Percentiles rank a stretch among this genome's conserved stretches.
Conservation (phyloP, 1,140 invertebrate genomes). For the Cydia fagiglandana region DNA sequence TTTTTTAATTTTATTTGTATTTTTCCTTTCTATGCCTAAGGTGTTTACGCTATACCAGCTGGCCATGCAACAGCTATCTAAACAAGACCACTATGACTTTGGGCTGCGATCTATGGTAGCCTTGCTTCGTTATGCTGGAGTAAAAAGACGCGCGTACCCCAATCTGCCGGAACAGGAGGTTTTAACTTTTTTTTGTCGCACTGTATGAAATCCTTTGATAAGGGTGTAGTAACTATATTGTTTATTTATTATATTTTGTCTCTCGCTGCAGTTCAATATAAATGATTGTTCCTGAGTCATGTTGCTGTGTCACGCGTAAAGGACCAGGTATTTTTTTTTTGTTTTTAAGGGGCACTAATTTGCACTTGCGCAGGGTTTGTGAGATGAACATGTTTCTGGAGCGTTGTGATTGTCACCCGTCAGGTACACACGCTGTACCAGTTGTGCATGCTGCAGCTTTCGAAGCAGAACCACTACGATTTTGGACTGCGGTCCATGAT, state of each 20-base stretch:
- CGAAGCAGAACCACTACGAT: slow-evolving; percentile 89
- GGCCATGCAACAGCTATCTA: slow-evolving; percentile 86
- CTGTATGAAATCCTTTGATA: not conserved
- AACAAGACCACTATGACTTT: slow-evolving; percentile 93
- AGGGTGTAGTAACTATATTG: no score
- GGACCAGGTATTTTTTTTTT: slow-evolving; percentile 7
- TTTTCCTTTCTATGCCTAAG: slow-evolving; percentile 55
- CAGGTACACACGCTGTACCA: slow-evolving; percentile 26
- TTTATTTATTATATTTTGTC: no score
- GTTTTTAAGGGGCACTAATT: not conserved
- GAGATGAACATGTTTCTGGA: not conserved
- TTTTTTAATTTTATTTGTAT: slow-evolving; percentile 15
- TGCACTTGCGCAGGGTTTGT: not conserved
- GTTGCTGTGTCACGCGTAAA: not conserved
- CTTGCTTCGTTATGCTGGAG: slow-evolving; percentile 89
- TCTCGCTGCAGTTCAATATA: no score
- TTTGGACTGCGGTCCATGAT: slow-evolving; percentile 89
- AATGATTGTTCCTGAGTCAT: not conserved
- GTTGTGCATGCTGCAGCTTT: slow-evolving; percentile 76
- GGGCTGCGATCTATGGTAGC: slow-evolving; percentile 91
- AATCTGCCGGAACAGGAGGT: slow-evolving; percentile 88
- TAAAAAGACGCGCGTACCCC: slow-evolving; percentile 85
- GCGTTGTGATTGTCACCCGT: not conserved
- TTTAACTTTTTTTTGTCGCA: not conserved
- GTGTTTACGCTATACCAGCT: slow-evolving; percentile 86